phyloP scores from a whole-genome alignment of 2,797 vertebrate genomes.

The Heliangelus exortis region DNA sequence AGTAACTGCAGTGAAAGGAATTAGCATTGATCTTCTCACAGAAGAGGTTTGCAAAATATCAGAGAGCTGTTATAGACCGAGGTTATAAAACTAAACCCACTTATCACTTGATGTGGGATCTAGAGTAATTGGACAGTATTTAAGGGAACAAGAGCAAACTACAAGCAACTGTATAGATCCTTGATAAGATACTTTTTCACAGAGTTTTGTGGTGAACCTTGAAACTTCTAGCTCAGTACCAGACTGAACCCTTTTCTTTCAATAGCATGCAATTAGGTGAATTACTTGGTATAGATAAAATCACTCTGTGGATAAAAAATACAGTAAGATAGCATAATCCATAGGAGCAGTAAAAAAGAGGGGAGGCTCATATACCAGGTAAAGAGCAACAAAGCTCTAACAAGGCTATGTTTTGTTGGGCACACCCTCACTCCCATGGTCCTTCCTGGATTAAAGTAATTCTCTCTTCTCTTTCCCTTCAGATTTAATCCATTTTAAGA shows the following conservation, averaged over 20 bases:
- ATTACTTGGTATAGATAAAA: conserved; percentile 56
- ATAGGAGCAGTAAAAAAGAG: conserved; percentile 13
- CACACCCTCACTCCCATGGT: rapidly evolving
- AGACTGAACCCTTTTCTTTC: conserved; percentile 20
- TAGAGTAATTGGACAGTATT: neutral
- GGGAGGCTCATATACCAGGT: neutral
- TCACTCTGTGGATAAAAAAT: conserved; percentile 3
- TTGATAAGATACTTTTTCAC: conserved; percentile 56
- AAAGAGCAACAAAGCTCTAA: neutral
- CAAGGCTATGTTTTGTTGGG: neutral
- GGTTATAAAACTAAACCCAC: neutral
- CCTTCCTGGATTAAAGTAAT: neutral
- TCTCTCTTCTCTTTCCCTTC: neutral
- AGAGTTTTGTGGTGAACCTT: conserved; percentile 56
- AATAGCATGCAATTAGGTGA: conserved; percentile 61
- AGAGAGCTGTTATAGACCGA: neutral
- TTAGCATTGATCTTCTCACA: neutral
- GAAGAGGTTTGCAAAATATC: neutral
- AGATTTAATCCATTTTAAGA: neutral
- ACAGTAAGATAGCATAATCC: neutral
- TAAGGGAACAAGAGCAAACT: conserved; percentile 35
- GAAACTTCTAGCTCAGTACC: neutral
- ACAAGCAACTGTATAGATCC: neutral
- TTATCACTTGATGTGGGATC: neutral
- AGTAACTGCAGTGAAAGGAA: neutral